Percentiles rank a stretch among this genome's conserved stretches.
Evolutionary conservation across 2,797 vertebrate genomes (phyloP).

Genomic region (Saxicola maurus): DNA sequence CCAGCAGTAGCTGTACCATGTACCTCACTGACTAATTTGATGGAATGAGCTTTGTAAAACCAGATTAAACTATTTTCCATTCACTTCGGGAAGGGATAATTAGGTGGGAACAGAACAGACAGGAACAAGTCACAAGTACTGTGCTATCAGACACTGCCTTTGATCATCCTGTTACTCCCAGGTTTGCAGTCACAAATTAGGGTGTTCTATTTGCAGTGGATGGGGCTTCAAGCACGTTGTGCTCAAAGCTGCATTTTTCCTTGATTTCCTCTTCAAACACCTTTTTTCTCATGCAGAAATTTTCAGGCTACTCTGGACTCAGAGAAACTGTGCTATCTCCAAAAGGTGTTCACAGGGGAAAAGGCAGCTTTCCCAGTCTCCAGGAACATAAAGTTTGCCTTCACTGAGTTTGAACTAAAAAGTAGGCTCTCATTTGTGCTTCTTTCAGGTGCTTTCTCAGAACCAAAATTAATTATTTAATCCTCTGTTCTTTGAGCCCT

Average conservation of each 20-base stretch:
- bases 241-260: conserved; percentile 9
- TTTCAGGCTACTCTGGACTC: not conserved
- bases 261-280: conserved; percentile 12
- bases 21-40: conserved; percentile 42
- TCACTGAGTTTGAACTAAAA: not conserved
- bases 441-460: not conserved
- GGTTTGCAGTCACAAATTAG: conserved; percentile 26
- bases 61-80: conserved; percentile 37
- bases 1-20: not conserved
- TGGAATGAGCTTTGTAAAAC: conserved; percentile 51
- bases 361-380: not conserved
- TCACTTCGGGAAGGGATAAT: conserved; percentile 55
- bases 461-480: not conserved
- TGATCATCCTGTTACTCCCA: conserved; percentile 6
- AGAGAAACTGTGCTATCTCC: not conserved
- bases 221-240: not conserved
- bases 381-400: not conserved
- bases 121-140: conserved; percentile 36
- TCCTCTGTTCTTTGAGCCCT: not conserved
- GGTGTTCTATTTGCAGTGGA: conserved; percentile 8
- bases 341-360: not conserved
- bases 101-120: conserved; percentile 52
- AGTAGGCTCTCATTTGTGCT: not conserved
- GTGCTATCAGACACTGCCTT: conserved; percentile 35
- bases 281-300: not conserved